Percentiles rank a stretch among this genome's conserved stretches.
These are phyloP conservation scores for Chromis chromis DNA, from an alignment of 2,797 vertebrate genomes.

Conservation along the genomic window DNA sequence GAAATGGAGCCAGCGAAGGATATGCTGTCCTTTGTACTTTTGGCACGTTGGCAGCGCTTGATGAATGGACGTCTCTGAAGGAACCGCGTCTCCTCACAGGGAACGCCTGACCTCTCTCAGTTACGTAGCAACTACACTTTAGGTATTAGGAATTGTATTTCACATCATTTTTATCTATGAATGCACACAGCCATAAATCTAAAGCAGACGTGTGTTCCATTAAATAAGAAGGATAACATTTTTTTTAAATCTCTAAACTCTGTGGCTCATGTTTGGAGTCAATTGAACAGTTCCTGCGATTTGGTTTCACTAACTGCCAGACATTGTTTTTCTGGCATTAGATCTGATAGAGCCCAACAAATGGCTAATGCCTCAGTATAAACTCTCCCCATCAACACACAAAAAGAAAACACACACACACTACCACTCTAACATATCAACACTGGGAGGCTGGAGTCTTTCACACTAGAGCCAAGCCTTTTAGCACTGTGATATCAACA, in stretches of 20 bases:
- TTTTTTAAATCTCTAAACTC: constrained; percentile 39
- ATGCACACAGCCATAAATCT: constrained; percentile 64
- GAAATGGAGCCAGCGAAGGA: constrained; percentile 73
- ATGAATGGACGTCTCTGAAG: constrained; percentile 82
- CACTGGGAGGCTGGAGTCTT: constrained; percentile 42
- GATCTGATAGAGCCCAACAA: constrained; percentile 60
- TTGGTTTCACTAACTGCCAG: constrained; percentile 62
- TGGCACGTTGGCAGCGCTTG: constrained; percentile 80
- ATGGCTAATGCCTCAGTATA: constrained; percentile 49
- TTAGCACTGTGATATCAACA: constrained; percentile 57
- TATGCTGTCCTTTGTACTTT: constrained; percentile 82
- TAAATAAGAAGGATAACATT: constrained; percentile 52
- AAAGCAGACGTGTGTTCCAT: constrained; percentile 51
- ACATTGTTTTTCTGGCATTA: constrained; percentile 64
- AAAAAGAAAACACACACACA: constrained; percentile 20
- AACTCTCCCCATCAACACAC: constrained; percentile 41
- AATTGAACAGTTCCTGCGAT: constrained; percentile 74
- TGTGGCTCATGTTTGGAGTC: constrained; percentile 58
- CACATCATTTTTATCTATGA: constrained; percentile 75
- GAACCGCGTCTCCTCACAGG: constrained; percentile 71
- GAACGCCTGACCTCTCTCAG: constrained; percentile 78
- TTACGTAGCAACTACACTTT: constrained; percentile 82
- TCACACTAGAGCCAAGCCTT: constrained; percentile 57
- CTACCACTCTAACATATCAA: constrained; percentile 47
- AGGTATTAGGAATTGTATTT: constrained; percentile 75